These are phyloP conservation scores for Neomonachus schauinslandi DNA, from an alignment of 2,113 vertebrate genomes.

Conservation along the genomic window DNA sequence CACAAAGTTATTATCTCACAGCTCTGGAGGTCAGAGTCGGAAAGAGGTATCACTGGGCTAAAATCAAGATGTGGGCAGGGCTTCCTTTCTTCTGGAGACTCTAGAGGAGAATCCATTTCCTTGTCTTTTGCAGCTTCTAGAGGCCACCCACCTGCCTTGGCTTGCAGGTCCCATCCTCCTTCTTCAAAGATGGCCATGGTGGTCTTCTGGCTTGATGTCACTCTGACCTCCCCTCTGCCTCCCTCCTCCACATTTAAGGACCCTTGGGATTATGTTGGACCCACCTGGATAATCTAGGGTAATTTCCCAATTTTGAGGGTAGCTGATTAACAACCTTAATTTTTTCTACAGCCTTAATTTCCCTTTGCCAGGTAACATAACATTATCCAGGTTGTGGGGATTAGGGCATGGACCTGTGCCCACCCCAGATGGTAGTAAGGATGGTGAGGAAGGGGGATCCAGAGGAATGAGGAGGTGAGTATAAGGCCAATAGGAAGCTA, in stretches of 20 bases:
- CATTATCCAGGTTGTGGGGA: not conserved
- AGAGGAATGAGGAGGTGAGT: not conserved
- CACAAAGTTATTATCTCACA: not conserved
- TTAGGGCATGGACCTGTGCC: not conserved
- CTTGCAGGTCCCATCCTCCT: not conserved
- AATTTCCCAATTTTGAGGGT: not conserved
- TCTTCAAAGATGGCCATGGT: not conserved
- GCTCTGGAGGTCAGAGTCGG: not conserved
- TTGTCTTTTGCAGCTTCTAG: not conserved
- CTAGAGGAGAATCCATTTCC: not conserved
- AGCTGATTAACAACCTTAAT: not conserved
- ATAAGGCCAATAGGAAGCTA: not conserved
- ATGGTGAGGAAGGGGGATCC: not conserved
- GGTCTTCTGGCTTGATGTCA: too few species aligned
- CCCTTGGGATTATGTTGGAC: not conserved
- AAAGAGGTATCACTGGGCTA: not conserved
- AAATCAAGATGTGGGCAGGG: not conserved
- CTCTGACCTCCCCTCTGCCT: not conserved
- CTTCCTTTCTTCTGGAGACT: not conserved
- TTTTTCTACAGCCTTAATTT: not conserved
- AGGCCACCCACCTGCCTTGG: not conserved
- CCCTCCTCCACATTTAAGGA: not conserved
- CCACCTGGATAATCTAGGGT: not conserved
- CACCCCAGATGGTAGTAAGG: not conserved
- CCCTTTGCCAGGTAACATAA: not conserved